Conservation (phyloP, 2,113 vertebrate species). For the Sprattus sprattus region DNA sequence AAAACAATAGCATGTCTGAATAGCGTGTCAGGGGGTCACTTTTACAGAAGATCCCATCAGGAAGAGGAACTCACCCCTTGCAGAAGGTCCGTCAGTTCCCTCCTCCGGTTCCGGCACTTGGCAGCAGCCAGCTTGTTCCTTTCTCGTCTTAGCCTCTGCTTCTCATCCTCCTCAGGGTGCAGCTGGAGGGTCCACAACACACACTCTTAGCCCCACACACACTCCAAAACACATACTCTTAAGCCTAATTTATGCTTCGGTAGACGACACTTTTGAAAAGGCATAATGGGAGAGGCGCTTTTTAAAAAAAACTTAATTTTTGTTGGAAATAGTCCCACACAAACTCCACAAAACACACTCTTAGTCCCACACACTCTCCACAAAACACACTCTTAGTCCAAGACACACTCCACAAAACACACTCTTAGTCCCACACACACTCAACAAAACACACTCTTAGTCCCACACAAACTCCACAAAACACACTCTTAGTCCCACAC, state of each 20-base stretch:
- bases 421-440: no score
- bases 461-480: not conserved
- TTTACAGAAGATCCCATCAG: not conserved
- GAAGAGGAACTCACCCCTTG: slow-evolving; percentile 71
- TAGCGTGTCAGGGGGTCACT: not conserved
- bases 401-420: not conserved
- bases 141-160: slow-evolving; percentile 79
- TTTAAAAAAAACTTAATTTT: no score
- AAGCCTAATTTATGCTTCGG: no score
- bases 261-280: no score
- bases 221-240: not conserved
- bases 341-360: not conserved
- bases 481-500: no score
- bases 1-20: not conserved
- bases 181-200: slow-evolving; percentile 61
- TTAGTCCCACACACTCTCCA: not conserved
- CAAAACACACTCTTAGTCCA: not conserved
- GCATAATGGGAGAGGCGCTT: no score
- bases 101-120: slow-evolving; percentile 81
- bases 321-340: no score
- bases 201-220: not conserved
- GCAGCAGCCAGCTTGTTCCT: slow-evolving; percentile 85
- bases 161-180: slow-evolving; percentile 82
- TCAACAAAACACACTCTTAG: not conserved
- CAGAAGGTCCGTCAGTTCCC: slow-evolving; percentile 82